Conservation (phyloP, 2,113 vertebrate genomes). For the Larimichthys crocea region DNA sequence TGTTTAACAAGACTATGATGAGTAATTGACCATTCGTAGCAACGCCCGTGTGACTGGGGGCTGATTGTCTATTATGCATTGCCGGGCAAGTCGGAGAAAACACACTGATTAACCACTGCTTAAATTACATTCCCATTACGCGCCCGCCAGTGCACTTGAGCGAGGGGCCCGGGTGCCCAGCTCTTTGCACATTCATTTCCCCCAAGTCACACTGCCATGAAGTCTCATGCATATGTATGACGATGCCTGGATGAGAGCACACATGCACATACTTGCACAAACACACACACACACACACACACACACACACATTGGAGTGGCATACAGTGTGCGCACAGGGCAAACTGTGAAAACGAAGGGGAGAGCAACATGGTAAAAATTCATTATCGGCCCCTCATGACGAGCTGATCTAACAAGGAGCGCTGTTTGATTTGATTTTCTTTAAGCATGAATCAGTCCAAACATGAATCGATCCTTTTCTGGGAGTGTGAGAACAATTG, state of each 20-base stretch:
- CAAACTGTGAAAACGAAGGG: constrained; percentile 9
- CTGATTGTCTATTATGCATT: constrained; percentile 82
- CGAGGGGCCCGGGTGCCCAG: constrained; percentile 56
- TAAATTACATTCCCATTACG: constrained; percentile 78
- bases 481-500: constrained; percentile 54
- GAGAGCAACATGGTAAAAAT: constrained; percentile 45
- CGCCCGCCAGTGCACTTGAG: constrained; percentile 68
- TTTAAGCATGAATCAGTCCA: constrained; percentile 58
- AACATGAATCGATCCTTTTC: constrained; percentile 63
- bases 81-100: constrained; percentile 74
- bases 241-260: constrained; percentile 38
- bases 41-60: constrained; percentile 72
- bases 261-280: constrained; percentile 50
- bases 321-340: constrained; percentile 3
- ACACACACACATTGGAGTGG: constrained; percentile 31
- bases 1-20: constrained; percentile 82
- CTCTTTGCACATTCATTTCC: constrained; percentile 70
- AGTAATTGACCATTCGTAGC: constrained; percentile 83
- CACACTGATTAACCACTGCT: constrained; percentile 81
- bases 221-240: constrained; percentile 77
- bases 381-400: constrained; percentile 49
- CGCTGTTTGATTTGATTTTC: constrained; percentile 52
- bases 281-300: constrained; percentile 35
- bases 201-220: constrained; percentile 65
- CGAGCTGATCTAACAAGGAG: constrained; percentile 46